phyloP scores from a whole-genome alignment of 2,888 invertebrate genomes.

The Clitarchus hookeri region DNA sequence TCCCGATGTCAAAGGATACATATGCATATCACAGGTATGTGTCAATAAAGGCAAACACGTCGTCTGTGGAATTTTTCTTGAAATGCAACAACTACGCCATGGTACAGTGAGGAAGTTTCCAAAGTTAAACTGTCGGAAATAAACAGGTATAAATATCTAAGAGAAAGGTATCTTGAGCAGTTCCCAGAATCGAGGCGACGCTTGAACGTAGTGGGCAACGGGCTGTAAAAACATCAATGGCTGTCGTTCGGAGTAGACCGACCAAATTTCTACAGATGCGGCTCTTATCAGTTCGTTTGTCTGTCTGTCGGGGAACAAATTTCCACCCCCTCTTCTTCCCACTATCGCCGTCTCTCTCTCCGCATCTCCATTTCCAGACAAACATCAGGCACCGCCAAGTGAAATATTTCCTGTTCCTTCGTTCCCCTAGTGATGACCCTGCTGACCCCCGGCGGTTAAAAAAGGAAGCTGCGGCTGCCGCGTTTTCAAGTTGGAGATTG shows the following conservation, averaged over 20 bases:
- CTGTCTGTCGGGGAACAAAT: background rate
- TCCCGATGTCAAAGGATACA: too few species aligned
- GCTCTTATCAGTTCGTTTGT: constrained; percentile 14
- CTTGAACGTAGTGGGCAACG: background rate
- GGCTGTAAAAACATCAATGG: background rate
- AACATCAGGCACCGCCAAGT: constrained; percentile 10
- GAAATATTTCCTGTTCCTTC: background rate
- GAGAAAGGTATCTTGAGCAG: background rate
- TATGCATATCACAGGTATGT: too few species aligned
- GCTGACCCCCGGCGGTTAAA: background rate
- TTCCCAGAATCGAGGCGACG: background rate
- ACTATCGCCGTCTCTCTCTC: background rate
- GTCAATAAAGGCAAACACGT: too few species aligned
- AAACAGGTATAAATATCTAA: background rate
- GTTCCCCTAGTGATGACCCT: background rate
- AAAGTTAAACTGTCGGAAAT: background rate
- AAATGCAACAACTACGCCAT: background rate
- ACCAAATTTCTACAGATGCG: background rate
- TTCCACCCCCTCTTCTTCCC: background rate
- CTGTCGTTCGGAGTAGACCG: background rate
- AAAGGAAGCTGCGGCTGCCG: background rate
- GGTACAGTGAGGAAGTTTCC: background rate
- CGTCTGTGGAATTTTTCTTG: too few species aligned
- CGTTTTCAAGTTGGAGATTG: background rate
- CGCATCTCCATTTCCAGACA: background rate